phyloP scores from a whole-genome alignment of 2,797 vertebrate species.

The Apogon talboti region DNA sequence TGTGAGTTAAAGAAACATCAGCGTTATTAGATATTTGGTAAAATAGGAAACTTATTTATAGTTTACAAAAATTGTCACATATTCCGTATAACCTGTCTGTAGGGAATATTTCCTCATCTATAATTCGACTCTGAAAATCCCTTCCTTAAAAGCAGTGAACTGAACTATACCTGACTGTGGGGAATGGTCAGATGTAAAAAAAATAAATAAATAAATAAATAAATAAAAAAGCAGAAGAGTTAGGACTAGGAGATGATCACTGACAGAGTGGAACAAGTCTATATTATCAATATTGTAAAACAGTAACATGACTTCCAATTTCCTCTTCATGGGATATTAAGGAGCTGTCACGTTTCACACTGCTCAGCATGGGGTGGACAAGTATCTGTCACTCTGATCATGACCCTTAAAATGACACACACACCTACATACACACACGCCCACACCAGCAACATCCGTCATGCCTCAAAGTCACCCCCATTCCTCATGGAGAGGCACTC shows the following conservation, averaged over 20 bases:
- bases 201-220: neutral
- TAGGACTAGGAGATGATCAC: neutral
- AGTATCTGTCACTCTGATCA: slow-evolving; percentile 66
- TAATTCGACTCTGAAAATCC: neutral
- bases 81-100: slow-evolving; percentile 7
- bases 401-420: slow-evolving; percentile 37
- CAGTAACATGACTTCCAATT: slow-evolving; percentile 2
- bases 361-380: slow-evolving; percentile 53
- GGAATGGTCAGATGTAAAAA: neutral
- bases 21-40: neutral
- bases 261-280: slow-evolving; percentile 17
- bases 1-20: slow-evolving; percentile 1
- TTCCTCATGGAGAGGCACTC: slow-evolving; percentile 49
- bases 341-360: slow-evolving; percentile 55
- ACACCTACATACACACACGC: slow-evolving; percentile 32
- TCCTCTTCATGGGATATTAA: slow-evolving; percentile 2
- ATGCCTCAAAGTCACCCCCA: slow-evolving; percentile 72
- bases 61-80: neutral
- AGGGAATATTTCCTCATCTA: neutral
- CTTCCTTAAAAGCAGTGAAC: neutral
- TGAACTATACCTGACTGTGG: neutral
- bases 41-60: slow-evolving; percentile 11
- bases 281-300: slow-evolving; percentile 5
- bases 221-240: neutral
- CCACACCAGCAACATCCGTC: slow-evolving; percentile 30